Base-by-base conservation (phyloP, 2,888 invertebrate species). In the Smittia sp. region DNA sequence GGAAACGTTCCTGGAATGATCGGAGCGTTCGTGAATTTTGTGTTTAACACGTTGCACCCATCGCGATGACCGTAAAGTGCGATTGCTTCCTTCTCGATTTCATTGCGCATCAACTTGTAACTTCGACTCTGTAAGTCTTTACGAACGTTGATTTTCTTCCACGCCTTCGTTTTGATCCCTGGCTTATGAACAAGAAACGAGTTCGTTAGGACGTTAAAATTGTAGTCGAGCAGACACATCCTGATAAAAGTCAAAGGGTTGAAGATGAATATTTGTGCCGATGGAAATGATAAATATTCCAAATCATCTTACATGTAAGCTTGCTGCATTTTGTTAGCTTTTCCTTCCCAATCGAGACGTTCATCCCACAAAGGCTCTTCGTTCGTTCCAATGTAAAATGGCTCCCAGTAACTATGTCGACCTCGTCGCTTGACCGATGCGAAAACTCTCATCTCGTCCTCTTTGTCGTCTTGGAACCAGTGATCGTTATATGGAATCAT, bases 281-380 rank as follows among this genome's bases (percentile, higher is more conserved):
- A 96, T 91, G 79, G 91, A 96, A 78, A 96, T 58, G 58, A 22
- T 18, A 52, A 52, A 52, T 52, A 52, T 52, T 52, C 20, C 15
- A 20, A 20, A 52, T 52, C 20, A 13, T n/a, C 20, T 6, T 52
- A 13, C 20, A 92, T 88, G 81, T 91, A 95, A 76, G 93, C 93
- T 89, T 93, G 93, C 74, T 92, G 90, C 93, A 93, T 93, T 84
- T 93, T 94, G 80, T 94, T 93, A 80, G 90, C 89, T 82, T 93
- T 92, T 9, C 95, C 95, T 79, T 96, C 94, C 94, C 95, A 96
- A 77, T 91, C 92, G 75, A 96, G 88, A 76, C 94, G 85, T 80
- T 95, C 95, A 77, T 96, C 95, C 80, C 94, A 96, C 74, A 90
- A 83, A 0, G 94, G 94, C 75, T 94, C 94, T n/a, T 85, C 83